These are phyloP conservation scores for Syngnathoides biaculeatus DNA, from an alignment of 2,113 vertebrate species.

Conservation along the genomic window DNA sequence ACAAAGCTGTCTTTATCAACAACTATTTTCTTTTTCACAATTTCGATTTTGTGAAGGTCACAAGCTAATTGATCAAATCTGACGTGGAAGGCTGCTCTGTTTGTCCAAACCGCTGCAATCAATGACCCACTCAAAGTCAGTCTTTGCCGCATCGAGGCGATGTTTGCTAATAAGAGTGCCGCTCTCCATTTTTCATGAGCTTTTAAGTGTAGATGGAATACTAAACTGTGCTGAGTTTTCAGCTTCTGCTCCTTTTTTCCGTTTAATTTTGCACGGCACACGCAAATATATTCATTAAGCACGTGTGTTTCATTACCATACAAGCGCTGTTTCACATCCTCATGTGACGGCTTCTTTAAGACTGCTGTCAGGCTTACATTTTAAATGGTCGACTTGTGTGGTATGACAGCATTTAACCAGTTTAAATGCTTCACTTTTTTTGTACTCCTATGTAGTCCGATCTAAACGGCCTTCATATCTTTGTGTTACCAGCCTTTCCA, in stretches of 20 bases:
- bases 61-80: not conserved
- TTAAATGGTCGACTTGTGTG: not conserved
- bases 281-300: not conserved
- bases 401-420: not conserved
- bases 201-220: constrained; percentile 43
- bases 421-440: too few relatives aligned
- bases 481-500: constrained; percentile 84
- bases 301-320: constrained; percentile 1
- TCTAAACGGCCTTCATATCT: constrained; percentile 2
- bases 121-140: constrained; percentile 9
- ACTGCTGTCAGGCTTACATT: constrained; percentile 10
- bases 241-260: constrained; percentile 9
- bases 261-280: constrained; percentile 4
- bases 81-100: constrained; percentile 22
- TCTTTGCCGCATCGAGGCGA: constrained; percentile 36
- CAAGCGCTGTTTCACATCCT: not conserved
- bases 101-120: constrained; percentile 21
- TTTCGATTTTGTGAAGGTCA: constrained; percentile 13
- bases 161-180: constrained; percentile 40
- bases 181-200: constrained; percentile 55
- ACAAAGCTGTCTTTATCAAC: too few relatives aligned
- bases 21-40: too few relatives aligned
- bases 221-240: constrained; percentile 23
- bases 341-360: constrained; percentile 16
- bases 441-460: not conserved